Base-by-base conservation (phyloP, 2,888 invertebrate genomes). In the Archips xylosteana region DNA sequence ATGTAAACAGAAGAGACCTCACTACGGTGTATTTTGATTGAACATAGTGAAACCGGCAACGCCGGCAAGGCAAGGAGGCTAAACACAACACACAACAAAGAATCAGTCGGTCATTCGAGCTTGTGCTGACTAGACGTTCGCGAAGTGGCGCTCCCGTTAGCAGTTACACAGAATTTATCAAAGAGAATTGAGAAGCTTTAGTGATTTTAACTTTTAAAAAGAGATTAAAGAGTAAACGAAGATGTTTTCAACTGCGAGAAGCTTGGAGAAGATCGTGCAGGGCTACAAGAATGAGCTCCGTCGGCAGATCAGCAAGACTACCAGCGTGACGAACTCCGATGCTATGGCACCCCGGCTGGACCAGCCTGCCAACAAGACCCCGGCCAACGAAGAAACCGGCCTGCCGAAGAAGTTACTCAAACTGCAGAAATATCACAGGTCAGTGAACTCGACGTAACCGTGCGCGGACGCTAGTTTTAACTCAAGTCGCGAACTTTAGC, bases 261-360 rank as follows among this genome's bases (percentile, higher is more conserved):
- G 90, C 80, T 83, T 92, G 80, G 92, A 92, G 66, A 90, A 83
- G 81, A 81, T 93, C 73, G 79, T 92, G 70, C 90, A 91, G 79
- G 83, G 89, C 65, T 94, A 92, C 83, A 92, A 89, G 81, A 90
- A 91, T 80, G 94, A 94, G 80, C 82, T 94, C 69, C 90, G 92
- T 80, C 89, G 95, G 76, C 92, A 94, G 75, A 96, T 96, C 78
- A 95, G 95, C 87, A 96, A 95, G 87, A 96, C 95, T 0, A 95
- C 95, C 23, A 95, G 95, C 83, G 95, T 95, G 63, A 95, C 95
- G 13, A 95, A 95, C 83, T 96, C 95, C 68, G 96, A 96, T 82
- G 94, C 95, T 34, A 95, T 95, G 90, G 92, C 92, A 13, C 92
- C 95, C 0, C 90, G 95, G 70, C 87, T 95, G 66, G 94, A 94